Evolutionary conservation across 2,113 vertebrate genomes (phyloP).

Genomic region (Esox niger): DNA sequence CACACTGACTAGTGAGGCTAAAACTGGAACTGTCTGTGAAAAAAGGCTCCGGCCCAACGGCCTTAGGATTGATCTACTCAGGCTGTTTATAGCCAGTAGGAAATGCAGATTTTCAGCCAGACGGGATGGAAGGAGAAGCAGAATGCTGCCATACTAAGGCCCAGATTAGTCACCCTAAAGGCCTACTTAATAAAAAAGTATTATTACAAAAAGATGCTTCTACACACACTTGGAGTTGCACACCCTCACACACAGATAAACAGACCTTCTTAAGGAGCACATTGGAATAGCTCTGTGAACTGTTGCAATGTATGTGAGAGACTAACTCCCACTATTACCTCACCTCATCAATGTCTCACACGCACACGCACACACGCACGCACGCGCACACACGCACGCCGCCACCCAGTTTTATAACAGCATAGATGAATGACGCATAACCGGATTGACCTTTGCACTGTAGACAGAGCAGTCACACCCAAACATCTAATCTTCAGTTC

Average conservation of each 20-base stretch:
- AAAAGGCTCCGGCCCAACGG: no score
- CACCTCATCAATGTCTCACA: constrained; percentile 59
- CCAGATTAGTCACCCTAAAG: background rate
- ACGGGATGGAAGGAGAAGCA: background rate
- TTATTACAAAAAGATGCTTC: background rate
- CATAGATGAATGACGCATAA: constrained; percentile 49
- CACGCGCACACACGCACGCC: background rate
- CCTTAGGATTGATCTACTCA: no score
- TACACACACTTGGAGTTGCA: constrained; percentile 26
- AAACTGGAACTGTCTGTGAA: no score
- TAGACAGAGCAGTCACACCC: constrained; percentile 54
- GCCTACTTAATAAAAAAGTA: no score
- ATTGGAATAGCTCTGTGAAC: constrained; percentile 60
- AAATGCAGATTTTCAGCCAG: background rate
- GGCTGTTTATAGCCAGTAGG: background rate
- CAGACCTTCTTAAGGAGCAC: constrained; percentile 59
- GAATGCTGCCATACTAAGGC: background rate
- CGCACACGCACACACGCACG: constrained; percentile 20
- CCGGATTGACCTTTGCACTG: constrained; percentile 57
- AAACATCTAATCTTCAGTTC: constrained; percentile 55
- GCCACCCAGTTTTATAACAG: constrained; percentile 50
- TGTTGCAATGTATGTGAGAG: constrained; percentile 64
- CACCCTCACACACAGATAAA: constrained; percentile 43
- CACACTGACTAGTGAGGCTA: no score
- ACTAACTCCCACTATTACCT: constrained; percentile 62